Conservation (phyloP, 2,888 invertebrate genomes). For the Hydriomena furcata region DNA sequence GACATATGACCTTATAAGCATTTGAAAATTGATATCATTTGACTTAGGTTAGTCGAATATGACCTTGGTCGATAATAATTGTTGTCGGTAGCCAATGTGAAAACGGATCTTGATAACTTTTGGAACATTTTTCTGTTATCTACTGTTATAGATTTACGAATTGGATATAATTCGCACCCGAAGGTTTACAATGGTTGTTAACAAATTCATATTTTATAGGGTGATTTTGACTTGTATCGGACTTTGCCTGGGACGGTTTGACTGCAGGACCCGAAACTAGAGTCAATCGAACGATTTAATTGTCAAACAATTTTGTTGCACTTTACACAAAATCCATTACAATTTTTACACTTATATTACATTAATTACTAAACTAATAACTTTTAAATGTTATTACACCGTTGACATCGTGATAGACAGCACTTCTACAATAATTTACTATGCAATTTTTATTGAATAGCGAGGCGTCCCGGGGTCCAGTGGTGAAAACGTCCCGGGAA, state of each 20-base stretch:
- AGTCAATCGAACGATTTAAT: too few relatives aligned
- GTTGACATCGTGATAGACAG: slow-evolving; percentile 3
- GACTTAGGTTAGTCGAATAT: too few relatives aligned
- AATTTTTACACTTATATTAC: too few relatives aligned
- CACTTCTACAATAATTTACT: slow-evolving; percentile 3
- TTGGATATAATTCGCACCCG: slow-evolving; percentile 24
- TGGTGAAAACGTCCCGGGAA: slow-evolving; percentile 6
- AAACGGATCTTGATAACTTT: slow-evolving; percentile 12
- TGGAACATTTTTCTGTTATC: slow-evolving; percentile 27
- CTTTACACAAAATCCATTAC: neutral
- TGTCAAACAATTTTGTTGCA: neutral
- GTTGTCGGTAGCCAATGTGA: slow-evolving; percentile 12
- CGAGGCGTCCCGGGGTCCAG: neutral
- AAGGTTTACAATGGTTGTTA: slow-evolving; percentile 30
- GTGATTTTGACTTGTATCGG: slow-evolving; percentile 21
- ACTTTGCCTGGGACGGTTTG: slow-evolving; percentile 19
- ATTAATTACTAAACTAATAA: neutral
- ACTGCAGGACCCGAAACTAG: neutral
- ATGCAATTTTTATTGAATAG: neutral
- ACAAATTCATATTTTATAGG: slow-evolving; percentile 28
- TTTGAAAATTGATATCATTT: neutral
- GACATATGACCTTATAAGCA: too few relatives aligned
- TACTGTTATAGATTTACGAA: slow-evolving; percentile 24
- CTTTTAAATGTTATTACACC: neutral
- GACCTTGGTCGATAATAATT: too few relatives aligned